Base-by-base conservation (phyloP, 1,140 invertebrate species). In the Asobara japonica region DNA sequence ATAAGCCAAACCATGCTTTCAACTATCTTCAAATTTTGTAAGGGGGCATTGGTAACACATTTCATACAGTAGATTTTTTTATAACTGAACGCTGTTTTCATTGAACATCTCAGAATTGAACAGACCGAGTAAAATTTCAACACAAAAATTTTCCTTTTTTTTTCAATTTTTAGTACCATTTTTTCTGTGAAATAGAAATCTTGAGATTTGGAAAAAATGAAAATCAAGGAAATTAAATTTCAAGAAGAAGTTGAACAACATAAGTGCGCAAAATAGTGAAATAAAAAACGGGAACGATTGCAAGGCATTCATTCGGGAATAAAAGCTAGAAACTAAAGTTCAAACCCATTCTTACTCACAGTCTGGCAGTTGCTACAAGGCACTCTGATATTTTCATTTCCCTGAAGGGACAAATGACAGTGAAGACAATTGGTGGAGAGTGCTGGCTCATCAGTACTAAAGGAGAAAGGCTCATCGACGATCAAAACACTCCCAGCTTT, bases 361-460 rank as follows among this genome's bases (percentile, higher is more conserved):
- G 78, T 86, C 77, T 86, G 86, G 78, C 91, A 92, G 33, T 81
- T 75, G 16, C 70, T 20, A 77, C 91, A 92, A 0, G 90, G 89
- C 36, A 90, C 76, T 30, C 65, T 78, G 22, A 80, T 74, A 2
- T 65, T 78, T 76, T 82, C 33, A 70, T 78, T 51, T 68, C 77
- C 56, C 79, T 80, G 74, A 72, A 86, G 48, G 60, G 82, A 82
- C 77, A 84, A 36, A 48, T 84, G 84, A 78, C 91, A 92, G 73
- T 89, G 81, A 22, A 89, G 83, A 75, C 91, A 92, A 78, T 90
- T 89, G 3, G 74, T 83, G 7, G 68, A 25, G 10, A 88, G 77
- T 20, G 83, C 82, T 10, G 87, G 78, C 33, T 80, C 71, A 33
- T 89, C 81, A 0, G 90, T 85, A 13, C 82, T 83, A 64, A 79